phyloP scores from a whole-genome alignment of 2,888 invertebrate species.

The Deilephila elpenor region DNA sequence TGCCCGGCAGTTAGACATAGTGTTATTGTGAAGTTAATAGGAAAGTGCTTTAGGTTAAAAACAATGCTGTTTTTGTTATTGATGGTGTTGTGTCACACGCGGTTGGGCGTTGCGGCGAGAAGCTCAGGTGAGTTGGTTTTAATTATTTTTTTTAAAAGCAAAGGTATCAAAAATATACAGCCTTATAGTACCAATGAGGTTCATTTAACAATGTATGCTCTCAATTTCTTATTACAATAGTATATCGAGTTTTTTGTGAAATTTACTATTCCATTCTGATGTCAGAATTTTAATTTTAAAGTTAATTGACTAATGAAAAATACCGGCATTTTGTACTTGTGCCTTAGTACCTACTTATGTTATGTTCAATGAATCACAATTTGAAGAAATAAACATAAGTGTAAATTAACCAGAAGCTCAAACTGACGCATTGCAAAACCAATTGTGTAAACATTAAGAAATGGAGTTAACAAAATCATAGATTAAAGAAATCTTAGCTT shows the following conservation, averaged over 20 bases:
- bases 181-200: not conserved
- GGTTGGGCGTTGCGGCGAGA: conserved; percentile 67
- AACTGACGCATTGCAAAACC: conserved; percentile 20
- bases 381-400: not conserved
- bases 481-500: not conserved
- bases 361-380: not conserved
- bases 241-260: no score
- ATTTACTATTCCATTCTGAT: no score
- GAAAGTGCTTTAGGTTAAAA: conserved; percentile 77
- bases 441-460: conserved; percentile 22
- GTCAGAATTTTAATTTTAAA: no score
- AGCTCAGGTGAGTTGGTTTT: conserved; percentile 73
- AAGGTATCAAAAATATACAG: not conserved
- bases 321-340: not conserved
- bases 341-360: no score
- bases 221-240: no score
- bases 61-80: conserved; percentile 72
- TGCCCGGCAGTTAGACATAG: conserved; percentile 48
- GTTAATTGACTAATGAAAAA: not conserved
- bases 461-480: conserved; percentile 19
- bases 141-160: conserved; percentile 13
- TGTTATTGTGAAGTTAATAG: conserved; percentile 65
- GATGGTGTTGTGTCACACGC: conserved; percentile 64
- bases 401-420: not conserved
- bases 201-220: no score